Percentiles rank a stretch among this genome's conserved stretches.
Evolutionary conservation across 2,888 invertebrate species (phyloP).

Genomic region (Argyra leucocephala): DNA sequence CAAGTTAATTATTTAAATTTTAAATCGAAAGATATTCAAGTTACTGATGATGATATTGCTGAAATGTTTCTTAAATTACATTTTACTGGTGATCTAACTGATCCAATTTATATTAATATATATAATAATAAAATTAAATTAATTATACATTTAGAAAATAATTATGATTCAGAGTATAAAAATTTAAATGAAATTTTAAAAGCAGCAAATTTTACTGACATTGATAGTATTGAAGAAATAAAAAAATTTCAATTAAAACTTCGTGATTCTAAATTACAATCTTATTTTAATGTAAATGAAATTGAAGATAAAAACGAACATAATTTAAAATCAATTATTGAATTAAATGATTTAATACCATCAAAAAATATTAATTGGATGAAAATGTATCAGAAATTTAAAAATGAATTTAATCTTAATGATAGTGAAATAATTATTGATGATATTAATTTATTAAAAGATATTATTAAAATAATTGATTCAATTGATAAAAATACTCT

Average conservation of each 20-base stretch:
- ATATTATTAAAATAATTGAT: not conserved
- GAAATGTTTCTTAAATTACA: not conserved
- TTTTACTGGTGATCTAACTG: not conserved
- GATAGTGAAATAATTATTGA: not conserved
- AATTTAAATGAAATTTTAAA: not conserved
- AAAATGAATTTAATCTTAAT: not conserved
- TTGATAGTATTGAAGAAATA: not conserved
- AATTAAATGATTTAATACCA: not conserved
- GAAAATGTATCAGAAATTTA: not conserved
- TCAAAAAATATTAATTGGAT: not conserved
- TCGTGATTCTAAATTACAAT: not conserved
- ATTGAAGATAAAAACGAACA: not conserved
- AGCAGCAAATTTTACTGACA: not conserved
- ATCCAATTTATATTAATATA: not conserved
- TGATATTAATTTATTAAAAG: not conserved
- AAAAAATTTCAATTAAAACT: not conserved
- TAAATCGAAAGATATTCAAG: not conserved
- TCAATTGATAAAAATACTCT: not conserved
- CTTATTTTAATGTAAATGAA: too few relatives aligned
- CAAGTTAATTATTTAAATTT: not conserved
- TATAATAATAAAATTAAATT: too few relatives aligned
- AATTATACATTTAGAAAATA: too few relatives aligned
- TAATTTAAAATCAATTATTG: not conserved
- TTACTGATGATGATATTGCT: not conserved
- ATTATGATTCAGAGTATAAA: too few relatives aligned